phyloP scores from a whole-genome alignment of 2,113 vertebrate genomes.

The Etheostoma spectabile region DNA sequence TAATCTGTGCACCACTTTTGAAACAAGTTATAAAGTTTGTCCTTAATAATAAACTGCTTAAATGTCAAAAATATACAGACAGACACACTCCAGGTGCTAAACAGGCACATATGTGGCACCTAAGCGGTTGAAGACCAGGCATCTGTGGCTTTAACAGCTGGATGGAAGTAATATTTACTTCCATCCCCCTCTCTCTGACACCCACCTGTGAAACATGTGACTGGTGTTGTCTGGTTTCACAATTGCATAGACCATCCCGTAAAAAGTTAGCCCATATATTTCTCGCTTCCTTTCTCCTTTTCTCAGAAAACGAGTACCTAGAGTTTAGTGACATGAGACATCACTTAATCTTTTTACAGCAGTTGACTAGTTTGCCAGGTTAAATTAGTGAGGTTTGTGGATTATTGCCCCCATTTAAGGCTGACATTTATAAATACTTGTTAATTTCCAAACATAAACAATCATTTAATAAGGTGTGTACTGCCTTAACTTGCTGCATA shows the following conservation, averaged over 20 bases:
- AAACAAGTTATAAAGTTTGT: background rate
- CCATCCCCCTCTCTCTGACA: background rate
- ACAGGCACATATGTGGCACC: background rate
- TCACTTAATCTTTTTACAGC: background rate
- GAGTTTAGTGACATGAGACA: background rate
- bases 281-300: background rate
- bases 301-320: background rate
- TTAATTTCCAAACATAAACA: no score
- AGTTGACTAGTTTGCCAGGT: no score
- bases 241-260: slow-evolving; percentile 26
- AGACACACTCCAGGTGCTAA: no score
- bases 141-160: background rate
- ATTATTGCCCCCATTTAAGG: no score
- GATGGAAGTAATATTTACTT: background rate
- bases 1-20: background rate
- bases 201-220: slow-evolving; percentile 2
- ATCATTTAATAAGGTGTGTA: no score
- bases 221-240: slow-evolving; percentile 47
- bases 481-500: background rate
- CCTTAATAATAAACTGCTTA: background rate
- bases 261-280: slow-evolving; percentile 6
- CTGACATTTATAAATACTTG: no score
- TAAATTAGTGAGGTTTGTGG: no score
- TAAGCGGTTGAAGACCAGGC: background rate
- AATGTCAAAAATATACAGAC: background rate